Evolutionary conservation across 92 coral and sea anemone genomes (phyloP).

Genomic region (Micromussa lordhowensis): DNA sequence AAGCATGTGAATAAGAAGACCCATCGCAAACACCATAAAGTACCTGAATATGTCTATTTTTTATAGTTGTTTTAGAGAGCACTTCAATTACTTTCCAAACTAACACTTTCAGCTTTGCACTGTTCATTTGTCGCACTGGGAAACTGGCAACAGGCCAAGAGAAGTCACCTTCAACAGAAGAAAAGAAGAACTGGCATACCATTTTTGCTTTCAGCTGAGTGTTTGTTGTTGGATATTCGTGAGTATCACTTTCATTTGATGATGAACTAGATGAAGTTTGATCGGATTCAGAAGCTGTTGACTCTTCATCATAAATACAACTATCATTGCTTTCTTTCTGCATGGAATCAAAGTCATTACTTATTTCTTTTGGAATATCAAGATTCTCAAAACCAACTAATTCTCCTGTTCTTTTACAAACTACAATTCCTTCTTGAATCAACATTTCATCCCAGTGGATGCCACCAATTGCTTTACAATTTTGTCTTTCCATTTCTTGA

Average conservation of each 20-base stretch:
- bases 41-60: slow-evolving; percentile 7
- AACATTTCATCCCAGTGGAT: slow-evolving; percentile 73
- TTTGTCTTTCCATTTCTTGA: slow-evolving; percentile 63
- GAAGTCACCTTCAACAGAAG: slow-evolving; percentile 31
- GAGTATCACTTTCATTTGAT: no score
- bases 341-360: neutral
- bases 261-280: neutral
- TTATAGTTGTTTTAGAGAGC: slow-evolving; percentile 3
- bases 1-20: no score
- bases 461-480: slow-evolving; percentile 65
- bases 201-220: slow-evolving; percentile 14
- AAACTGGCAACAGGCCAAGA: no score
- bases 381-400: slow-evolving; percentile 63
- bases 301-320: no score
- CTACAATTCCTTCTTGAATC: slow-evolving; percentile 62
- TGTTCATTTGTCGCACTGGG: no score
- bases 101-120: slow-evolving; percentile 13
- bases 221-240: neutral
- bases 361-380: neutral
- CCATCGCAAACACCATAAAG: no score
- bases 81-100: slow-evolving; percentile 39
- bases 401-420: no score
- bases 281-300: neutral
- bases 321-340: neutral
- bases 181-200: slow-evolving; percentile 33